A percentile compares a stretch with the other conserved stretches of the same genome.
Evolutionary conservation across 2,797 vertebrate species (phyloP).

Genomic region (Leptodactylus fallax): DNA sequence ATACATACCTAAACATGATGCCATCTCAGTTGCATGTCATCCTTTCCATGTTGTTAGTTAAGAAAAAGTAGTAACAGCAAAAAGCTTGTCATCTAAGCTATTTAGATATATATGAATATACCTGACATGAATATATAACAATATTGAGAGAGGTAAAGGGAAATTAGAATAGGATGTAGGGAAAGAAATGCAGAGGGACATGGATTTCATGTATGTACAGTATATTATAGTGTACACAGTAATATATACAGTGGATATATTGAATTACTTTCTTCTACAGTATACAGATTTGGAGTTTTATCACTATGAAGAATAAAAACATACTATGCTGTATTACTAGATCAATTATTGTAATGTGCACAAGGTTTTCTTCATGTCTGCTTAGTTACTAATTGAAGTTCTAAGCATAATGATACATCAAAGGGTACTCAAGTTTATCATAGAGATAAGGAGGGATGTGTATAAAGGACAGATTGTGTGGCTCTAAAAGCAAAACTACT

Average conservation of each 20-base stretch:
- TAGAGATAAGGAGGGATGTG: conserved; percentile 19
- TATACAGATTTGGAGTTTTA: neutral
- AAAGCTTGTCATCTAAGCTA: neutral
- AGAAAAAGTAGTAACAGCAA: neutral
- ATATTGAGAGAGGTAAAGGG: neutral
- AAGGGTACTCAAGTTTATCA: conserved; percentile 47
- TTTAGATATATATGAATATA: neutral
- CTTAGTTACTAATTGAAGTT: conserved; percentile 43
- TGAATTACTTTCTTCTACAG: too few relatives aligned
- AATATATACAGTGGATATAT: too few relatives aligned
- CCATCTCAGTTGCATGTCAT: too few relatives aligned
- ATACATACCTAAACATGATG: too few relatives aligned
- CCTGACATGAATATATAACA: neutral
- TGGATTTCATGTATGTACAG: neutral
- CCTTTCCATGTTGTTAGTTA: too few relatives aligned
- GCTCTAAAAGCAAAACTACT: conserved; percentile 14
- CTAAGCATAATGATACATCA: conserved; percentile 42
- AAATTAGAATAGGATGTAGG: neutral
- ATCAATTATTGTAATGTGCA: conserved; percentile 29
- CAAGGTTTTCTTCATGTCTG: conserved; percentile 42
- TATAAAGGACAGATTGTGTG: conserved; percentile 20
- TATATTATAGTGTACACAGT: too few relatives aligned
- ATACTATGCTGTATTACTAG: neutral
- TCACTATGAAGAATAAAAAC: neutral
- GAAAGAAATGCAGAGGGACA: neutral